Base-by-base conservation (phyloP, 2,113 vertebrate species). In the Pangasianodon hypophthalmus region DNA sequence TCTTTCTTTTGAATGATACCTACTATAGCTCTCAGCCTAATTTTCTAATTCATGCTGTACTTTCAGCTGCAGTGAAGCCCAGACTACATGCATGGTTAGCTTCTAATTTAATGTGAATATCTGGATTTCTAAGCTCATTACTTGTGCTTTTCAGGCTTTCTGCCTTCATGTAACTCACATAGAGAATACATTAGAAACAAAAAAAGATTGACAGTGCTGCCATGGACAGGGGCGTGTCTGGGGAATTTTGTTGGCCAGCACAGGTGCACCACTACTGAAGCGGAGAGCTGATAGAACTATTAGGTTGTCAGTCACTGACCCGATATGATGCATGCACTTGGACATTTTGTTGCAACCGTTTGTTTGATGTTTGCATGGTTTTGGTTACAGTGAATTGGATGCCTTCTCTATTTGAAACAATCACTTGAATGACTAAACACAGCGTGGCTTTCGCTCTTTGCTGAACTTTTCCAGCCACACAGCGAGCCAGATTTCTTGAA, bases 61-160 rank as follows among this genome's bases (percentile, higher is more conserved):
- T 4, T 58, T 19, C 19, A 58, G 52, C 8, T 83, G 26, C 11
- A 52, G 13, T 81, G 16, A 54, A 54, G 54, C 54, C 82, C 82
- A 44, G 82, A 84, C 21, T 19, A 32, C 18, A 84, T 60, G 82
- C 52, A 56, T 58, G 81, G 81, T 37, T 58, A 56, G 52, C 37
- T 84, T 62, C 54, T 44, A 60, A 84, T 60, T 84, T 84, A 84
- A 60, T 2, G 11, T 62, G 56, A 84, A 84, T 83, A 56, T 84
- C 56, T 84, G 54, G n/a, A 84, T 6, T 60, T 60, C 52, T 58
- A 83, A 83, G 52, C n/a, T 58, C 46, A 80, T 80, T 80, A 50
- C 77, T 11, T 54, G 50, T 54, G 2, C 79, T 82, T 54, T 54
- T 80, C 29, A 54, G 16, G 8, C 79, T 32, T 32, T 82, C 14